Evolutionary conservation across 2,797 vertebrate species (phyloP), one percentile per base, ranked within the genome.

Genomic region (Columba guinea): DNA sequence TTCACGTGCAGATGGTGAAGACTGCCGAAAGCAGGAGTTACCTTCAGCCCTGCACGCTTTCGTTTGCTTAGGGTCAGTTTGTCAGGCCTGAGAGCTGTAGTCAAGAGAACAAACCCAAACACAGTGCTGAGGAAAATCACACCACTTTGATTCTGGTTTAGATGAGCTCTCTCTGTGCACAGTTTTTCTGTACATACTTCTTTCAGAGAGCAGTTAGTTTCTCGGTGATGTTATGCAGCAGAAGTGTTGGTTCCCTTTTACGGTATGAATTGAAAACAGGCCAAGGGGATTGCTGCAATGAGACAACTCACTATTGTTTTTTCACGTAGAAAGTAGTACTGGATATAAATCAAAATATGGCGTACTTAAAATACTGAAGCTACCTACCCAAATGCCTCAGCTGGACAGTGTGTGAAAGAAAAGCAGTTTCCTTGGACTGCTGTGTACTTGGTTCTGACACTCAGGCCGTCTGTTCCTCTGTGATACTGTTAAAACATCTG

Each of bases 201-300:
- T 64, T 51, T 80, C 53, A 76, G 49, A 44, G 41, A 49, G 56
- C 44, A 23, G 19, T 68, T 87, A 23, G 19, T 63, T 87, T 59
- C n/a, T 63, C 28, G 13, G 32, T 27, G 39, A 51, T 15, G 15
- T 23, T 51, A 0, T 17, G 28, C 41, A n/a, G 23, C 11, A 19
- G 9, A 64, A 71, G 22, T 13, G 8, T 53, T 37, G 34, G 21
- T 68, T 87, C 32, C 32, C 14, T 26, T 26, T 79, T 76, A 49
- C 53, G 58, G 34, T 49, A 23, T 35, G 39, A 41, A 58, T 3
- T 79, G 63, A 62, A 53, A 91, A 32, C 4, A 32, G 37, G 16
- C 24, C 51, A 34, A 32, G 44, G 0, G 0, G 22, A 32, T 35
- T 76, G 34, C 32, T 1, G 1, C 37, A 28, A 17, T 41, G 20